Conservation (phyloP, 1,140 invertebrate species). For the Acyrthosiphon pisum region DNA sequence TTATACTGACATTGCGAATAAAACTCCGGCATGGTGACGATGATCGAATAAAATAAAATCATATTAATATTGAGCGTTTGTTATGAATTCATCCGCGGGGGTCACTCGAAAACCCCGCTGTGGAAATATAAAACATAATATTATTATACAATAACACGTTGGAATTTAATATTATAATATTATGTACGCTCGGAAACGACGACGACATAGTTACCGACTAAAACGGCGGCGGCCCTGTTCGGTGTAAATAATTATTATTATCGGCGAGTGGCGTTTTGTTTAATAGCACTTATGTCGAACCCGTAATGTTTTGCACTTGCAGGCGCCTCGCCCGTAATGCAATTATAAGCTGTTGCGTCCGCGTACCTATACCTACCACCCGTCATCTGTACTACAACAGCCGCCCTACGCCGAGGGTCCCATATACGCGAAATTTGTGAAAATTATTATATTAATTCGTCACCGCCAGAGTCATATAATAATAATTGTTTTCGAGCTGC, state of each 20-base stretch:
- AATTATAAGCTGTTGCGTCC: neutral
- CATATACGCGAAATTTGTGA: neutral
- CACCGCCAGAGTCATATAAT: too few relatives aligned
- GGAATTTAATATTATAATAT: neutral
- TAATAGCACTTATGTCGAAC: conserved; percentile 19
- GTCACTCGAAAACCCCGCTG: neutral
- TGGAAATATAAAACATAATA: neutral
- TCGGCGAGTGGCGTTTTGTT: neutral
- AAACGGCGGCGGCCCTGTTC: neutral
- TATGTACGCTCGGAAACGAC: neutral
- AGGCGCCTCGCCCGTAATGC: neutral
- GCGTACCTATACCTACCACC: neutral
- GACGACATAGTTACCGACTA: neutral
- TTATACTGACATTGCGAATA: too few relatives aligned
- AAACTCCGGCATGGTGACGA: too few relatives aligned
- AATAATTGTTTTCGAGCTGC: neutral
- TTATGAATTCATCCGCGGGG: neutral
- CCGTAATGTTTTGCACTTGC: neutral
- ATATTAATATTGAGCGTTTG: neutral
- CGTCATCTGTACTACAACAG: too few relatives aligned
- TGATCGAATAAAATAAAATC: too few relatives aligned
- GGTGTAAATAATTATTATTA: neutral
- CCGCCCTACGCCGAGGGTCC: neutral
- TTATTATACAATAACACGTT: neutral
- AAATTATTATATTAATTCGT: neutral